These are phyloP conservation scores for Epinephelus awoara DNA, from an alignment of 2,797 vertebrate species.

Conservation along the genomic window DNA sequence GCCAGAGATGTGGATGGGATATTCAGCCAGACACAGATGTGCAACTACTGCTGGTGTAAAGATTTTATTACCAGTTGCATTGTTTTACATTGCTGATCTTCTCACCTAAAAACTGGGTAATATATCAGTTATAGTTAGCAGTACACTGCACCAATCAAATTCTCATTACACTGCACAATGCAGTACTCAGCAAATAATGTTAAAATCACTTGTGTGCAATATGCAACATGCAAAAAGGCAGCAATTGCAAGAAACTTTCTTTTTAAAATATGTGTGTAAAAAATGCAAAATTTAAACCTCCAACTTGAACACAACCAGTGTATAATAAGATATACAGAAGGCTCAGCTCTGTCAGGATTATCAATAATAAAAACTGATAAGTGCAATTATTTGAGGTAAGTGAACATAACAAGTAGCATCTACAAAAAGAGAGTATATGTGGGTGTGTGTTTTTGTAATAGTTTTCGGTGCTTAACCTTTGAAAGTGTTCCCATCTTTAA, in stretches of 20 bases:
- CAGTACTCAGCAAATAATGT: neutral
- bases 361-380: constrained; percentile 6
- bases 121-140: neutral
- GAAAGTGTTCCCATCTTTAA: neutral
- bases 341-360: neutral
- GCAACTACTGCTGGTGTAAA: neutral
- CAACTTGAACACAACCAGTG: neutral
- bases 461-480: neutral
- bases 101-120: neutral
- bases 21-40: neutral
- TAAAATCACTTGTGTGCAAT: constrained; percentile 3
- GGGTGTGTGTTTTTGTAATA: neutral
- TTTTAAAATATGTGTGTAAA: neutral
- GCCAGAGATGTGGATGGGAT: neutral
- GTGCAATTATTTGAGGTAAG: constrained; percentile 12
- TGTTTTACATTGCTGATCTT: constrained; percentile 1
- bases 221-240: constrained; percentile 26
- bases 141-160: neutral
- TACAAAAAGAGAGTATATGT: neutral
- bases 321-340: neutral
- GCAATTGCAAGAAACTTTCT: neutral
- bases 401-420: neutral
- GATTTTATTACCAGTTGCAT: constrained; percentile 18
- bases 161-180: constrained; percentile 3
- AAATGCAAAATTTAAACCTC: neutral